Base-by-base conservation (phyloP, 2,888 invertebrate genomes). In the Monochamus alternatus region DNA sequence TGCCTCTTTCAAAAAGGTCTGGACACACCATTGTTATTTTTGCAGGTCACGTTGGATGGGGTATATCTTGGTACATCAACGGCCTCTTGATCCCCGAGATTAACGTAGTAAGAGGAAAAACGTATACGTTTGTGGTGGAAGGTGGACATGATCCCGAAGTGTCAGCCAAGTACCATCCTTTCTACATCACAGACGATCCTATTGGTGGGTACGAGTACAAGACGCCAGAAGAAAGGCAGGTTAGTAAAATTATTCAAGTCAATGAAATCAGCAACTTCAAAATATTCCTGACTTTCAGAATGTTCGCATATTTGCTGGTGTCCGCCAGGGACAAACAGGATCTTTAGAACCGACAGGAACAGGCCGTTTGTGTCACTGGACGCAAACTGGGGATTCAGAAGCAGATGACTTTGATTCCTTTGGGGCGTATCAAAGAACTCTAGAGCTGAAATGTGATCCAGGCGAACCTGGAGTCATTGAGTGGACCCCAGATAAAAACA, bases 51-150 rank as follows among this genome's bases (percentile, higher is more conserved):
- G 96, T 97, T 22, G 97, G 97, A 51, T 97, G 97, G 97, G 97
- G 97, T 43, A 95, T 97, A 78, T 94, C 96, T 0, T 97, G 97
- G 97, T 98, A 96, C 90, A 96, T 98, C 86, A 97, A 98, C 89
- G 97, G 97, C 0, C 91, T 97, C 3, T 91, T 98, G 14, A 96
- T 97, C 81, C 98, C 97, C 0, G 97, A 96, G 90, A 94, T 98
- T 82, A 94, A 96, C 86, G 94, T 97, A 58, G 95, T 97, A 0
- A 91, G 97, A 68, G 97, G 97, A 7, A 93, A 92, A 87, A 94
- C 94, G 14, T 97, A 97, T 88, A 96, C 95, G 0, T 97, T 97
- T 87, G 94, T 97, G 47, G 93, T 94, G 3, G 97, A 97, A 89
- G 97, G 96, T 0, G 98, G 97, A 30, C 90, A 92, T 58, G 93